Evolutionary conservation across 2,113 vertebrate genomes (phyloP), one percentile per base, ranked within the genome.

Genomic region (Neopipo cinnamomea): DNA sequence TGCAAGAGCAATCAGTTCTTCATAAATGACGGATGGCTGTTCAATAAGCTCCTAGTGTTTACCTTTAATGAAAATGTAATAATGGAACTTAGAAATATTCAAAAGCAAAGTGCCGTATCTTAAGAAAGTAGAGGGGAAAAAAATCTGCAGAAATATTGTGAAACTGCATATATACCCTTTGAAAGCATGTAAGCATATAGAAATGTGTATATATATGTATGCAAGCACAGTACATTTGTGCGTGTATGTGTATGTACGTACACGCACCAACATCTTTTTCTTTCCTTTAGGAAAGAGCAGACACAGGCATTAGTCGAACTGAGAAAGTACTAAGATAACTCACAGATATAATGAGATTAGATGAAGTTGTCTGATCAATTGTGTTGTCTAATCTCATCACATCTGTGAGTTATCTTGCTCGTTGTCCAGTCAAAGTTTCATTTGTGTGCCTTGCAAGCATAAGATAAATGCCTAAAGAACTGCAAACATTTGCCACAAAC

Each of bases 41-140:
- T 95, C 77, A 94, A 74, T 88, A 94, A 82, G 44, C 44, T 63
- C 44, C n/a, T 75, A 75, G 22, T 92, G 59, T 79, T 97, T 94
- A 85, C 92, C 86, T 94, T 75, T 31, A 91, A 22, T 62, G 63
- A 74, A 95, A 95, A 94, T 66, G 47, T 85, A 85, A 77, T 92
- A 90, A 91, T 56, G 72, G 66, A 86, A 81, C 58, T 49, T 42
- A 49, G 85, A 85, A 79, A 59, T 44, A 87, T 42, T 96, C 52
- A 85, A 77, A 80, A 65, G 17, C 80, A 91, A 77, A 71, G 62
- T 17, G 56, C n/a, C 28, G 23, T 42, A 77, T 58, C 83, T 77
- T 62, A 75, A 81, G 49, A 65, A 61, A 13, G 23, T 8, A 85
- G 39, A 62, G 6, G 27, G n/a, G 21, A 47, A 17, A 19, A 27